Evolutionary conservation across 2,797 vertebrate genomes (phyloP), one percentile per base, ranked within the genome.

Genomic region (Amazona finschi): DNA sequence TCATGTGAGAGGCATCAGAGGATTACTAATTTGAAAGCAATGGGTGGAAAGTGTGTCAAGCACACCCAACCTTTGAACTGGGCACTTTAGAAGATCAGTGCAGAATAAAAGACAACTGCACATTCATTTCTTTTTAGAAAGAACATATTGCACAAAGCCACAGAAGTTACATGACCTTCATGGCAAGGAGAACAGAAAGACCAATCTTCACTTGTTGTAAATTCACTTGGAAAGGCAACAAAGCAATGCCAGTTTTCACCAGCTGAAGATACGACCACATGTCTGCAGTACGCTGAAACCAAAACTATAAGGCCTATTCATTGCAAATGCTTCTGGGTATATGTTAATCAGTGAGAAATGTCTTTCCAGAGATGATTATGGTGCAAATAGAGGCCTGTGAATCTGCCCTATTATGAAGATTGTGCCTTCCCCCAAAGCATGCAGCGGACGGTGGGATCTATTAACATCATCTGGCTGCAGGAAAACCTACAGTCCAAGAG

Each of bases 91-190:
- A 95, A 94, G 89, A 95, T 72, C 73, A 44, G 90, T 94, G 85
- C 86, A 95, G 95, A 94, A 96, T 90, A 94, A 94, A 95, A 94
- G 67, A 93, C 95, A 96, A 95, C 94, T 87, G 87, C 80, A 82
- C 93, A 92, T 96, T 95, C 93, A 95, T 96, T 96, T 94, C 93
- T 77, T 83, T 92, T 95, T 70, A 96, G 93, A 95, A 92, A 83
- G 90, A 95, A 84, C 85, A 95, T 73, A 89, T 72, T 94, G 87
- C 92, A 95, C 76, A 94, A 96, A 96, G 91, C 91, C 91, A 87
- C 95, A 91, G 65, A 91, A 96, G 82, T 91, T 86, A 84, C 93
- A 87, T 79, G 93, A 94, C 92, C 95, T 89, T 95, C 92, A 92
- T 92, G 75, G 89, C 93, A 96, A 95, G 88, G 70, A 92, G 93